Percentiles rank a stretch among this genome's conserved stretches.
phyloP scores from a whole-genome alignment of 1,140 invertebrate species.

The Drusus annulatus region DNA sequence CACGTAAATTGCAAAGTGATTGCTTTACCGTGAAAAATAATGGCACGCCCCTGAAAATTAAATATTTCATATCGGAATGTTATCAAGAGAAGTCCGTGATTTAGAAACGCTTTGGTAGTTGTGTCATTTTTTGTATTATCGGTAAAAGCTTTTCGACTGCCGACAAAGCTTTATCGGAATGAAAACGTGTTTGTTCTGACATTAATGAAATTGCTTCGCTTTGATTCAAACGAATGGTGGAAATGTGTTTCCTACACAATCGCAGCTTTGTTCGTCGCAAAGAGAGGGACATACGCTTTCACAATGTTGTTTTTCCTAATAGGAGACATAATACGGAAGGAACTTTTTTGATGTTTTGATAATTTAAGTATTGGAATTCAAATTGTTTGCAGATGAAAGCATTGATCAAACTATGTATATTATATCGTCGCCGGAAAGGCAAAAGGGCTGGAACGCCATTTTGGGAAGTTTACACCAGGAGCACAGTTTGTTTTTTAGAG shows the following conservation, averaged over 20 bases:
- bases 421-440: too few species aligned
- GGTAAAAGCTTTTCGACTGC: conserved; percentile 30
- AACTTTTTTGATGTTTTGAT: too few species aligned
- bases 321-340: too few species aligned
- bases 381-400: too few species aligned
- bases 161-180: not conserved
- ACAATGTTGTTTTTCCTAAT: not conserved
- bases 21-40: not conserved
- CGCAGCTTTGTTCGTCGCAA: not conserved
- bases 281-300: conserved; percentile 2
- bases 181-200: conserved; percentile 30
- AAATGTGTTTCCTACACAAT: conserved; percentile 17
- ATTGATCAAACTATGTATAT: too few species aligned
- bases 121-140: conserved; percentile 17
- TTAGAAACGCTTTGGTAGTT: conserved; percentile 33
- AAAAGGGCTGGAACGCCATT: too few species aligned
- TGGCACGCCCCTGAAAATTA: not conserved
- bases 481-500: too few species aligned
- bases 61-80: not conserved
- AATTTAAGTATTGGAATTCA: too few species aligned
- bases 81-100: conserved; percentile 23
- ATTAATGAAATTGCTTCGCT: conserved; percentile 43
- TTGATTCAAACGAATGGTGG: conserved; percentile 17
- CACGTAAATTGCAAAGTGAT: too few species aligned
- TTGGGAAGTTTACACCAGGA: too few species aligned